Percentiles rank a stretch among this genome's conserved stretches.
These are phyloP conservation scores for Rattus rattus DNA, from an alignment of 2,113 vertebrate species.

Conservation along the genomic window DNA sequence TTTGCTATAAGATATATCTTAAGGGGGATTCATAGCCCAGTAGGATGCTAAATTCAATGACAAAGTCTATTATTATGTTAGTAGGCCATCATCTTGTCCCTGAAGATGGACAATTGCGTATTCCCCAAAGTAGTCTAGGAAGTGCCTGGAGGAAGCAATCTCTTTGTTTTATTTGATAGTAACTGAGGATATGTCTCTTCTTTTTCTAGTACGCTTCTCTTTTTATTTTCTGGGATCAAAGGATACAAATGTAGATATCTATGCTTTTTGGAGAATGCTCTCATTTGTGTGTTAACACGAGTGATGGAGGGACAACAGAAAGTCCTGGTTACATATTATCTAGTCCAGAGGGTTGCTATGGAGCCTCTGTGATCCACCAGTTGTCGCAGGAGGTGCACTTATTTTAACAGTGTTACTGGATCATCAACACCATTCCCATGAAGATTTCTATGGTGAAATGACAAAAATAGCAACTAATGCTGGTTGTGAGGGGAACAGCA, in stretches of 20 bases:
- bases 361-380: background rate
- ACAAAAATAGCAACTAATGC: slow-evolving; percentile 47
- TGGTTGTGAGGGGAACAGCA: background rate
- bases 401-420: background rate
- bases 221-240: background rate
- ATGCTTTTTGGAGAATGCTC: background rate
- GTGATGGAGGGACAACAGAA: background rate
- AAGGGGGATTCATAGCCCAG: background rate
- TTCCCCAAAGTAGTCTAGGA: background rate
- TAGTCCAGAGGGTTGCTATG: background rate
- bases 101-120: background rate
- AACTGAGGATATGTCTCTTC: background rate
- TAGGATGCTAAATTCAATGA: background rate
- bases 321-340: background rate
- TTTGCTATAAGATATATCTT: slow-evolving; percentile 1
- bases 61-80: background rate
- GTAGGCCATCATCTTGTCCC: background rate
- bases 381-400: background rate
- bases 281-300: background rate
- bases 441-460: background rate
- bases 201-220: background rate
- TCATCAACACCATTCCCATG: background rate
- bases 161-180: background rate
- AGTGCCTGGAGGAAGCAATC: background rate
- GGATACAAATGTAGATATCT: background rate